Evolutionary conservation across 92 coral and sea anemone species (phyloP).

Genomic region (Siderastrea radians): DNA sequence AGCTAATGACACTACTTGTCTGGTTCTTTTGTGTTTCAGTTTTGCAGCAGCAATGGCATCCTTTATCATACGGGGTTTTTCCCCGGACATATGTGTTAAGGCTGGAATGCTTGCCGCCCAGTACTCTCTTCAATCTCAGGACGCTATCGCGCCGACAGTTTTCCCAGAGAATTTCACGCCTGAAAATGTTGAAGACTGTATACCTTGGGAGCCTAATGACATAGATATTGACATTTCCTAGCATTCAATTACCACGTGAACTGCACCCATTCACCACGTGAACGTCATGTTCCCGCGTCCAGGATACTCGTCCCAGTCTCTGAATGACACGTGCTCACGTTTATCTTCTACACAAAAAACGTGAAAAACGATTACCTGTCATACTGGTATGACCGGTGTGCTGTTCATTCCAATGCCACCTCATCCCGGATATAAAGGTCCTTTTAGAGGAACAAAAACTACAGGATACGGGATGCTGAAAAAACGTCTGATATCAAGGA

Average conservation of each 20-base stretch:
- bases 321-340: no score
- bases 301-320: no score
- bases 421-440: no score
- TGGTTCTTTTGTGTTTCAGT: constrained; percentile 56
- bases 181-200: constrained; percentile 67
- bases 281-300: no score
- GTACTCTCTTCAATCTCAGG: constrained; percentile 81
- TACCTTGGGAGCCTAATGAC: constrained; percentile 71
- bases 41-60: constrained; percentile 91
- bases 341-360: no score
- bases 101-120: constrained; percentile 91
- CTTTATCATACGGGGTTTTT: constrained; percentile 77
- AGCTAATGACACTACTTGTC: not conserved
- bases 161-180: constrained; percentile 83
- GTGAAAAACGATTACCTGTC: no score
- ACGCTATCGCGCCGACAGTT: constrained; percentile 83
- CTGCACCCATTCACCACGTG: not conserved
- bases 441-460: no score
- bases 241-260: constrained; percentile 4
- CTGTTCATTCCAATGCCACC: no score
- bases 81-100: constrained; percentile 92
- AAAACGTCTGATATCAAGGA: no score
- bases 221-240: constrained; percentile 67
- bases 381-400: no score
- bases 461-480: no score